Evolutionary conservation across 2,888 invertebrate genomes (phyloP), one percentile per base, ranked within the genome.

Genomic region (Tiliacea citrago): DNA sequence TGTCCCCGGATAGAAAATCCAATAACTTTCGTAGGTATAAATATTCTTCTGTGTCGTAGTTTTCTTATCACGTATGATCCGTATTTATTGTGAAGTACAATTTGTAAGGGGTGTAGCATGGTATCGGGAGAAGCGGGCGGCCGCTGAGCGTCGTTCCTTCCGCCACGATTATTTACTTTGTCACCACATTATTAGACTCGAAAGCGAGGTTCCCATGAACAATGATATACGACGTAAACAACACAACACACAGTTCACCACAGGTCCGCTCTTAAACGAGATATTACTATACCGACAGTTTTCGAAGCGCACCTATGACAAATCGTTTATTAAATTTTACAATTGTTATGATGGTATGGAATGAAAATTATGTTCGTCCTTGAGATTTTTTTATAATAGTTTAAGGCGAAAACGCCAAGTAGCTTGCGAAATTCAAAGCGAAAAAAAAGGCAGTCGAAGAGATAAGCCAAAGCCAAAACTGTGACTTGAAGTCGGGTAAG

Each of bases 141-240:
- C 16, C 6, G 21, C 51, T 57, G 51, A 21, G 47, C 65, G 39
- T 67, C 35, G 39, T 78, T 70, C 47, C 24, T 57, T 21, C 29
- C 45, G 35, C 63, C 53, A 68, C 62, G 51, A 75, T 68, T 81
- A 78, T 86, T 78, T 82, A 82, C 73, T 78, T 81, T 86, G 81
- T 77, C 75, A 61, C 74, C 80, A 74, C 82, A 74, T 78, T 85
- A 80, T 80, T 80, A 67, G 57, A 75, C 68, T 76, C n/a, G 47
- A 66, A 62, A 71, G 68, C 70, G 73, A 75, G 73, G 77, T 75
- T 70, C 58, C 51, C 75, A 73, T 77, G 82, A 76, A 73, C 73
- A 81, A 80, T 86, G 73, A 80, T 63, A 57, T 68, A 84, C 61
- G 68, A 69, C 45, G 45, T 68, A 68, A 66, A 75, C 65, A 72